Conservation (phyloP, 1,140 invertebrate genomes). For the Elymnias hypermnestra region DNA sequence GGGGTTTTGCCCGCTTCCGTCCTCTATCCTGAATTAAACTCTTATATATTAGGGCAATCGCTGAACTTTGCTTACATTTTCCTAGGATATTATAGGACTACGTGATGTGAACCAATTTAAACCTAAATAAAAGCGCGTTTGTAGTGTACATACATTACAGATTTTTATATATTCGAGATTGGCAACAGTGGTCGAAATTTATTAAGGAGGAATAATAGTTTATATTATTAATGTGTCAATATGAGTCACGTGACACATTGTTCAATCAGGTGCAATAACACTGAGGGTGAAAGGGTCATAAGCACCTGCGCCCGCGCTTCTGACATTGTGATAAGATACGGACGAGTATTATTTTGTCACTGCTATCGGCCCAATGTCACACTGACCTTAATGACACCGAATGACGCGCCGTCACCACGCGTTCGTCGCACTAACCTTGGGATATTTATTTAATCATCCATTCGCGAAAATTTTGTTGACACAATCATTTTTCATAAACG, state of each 20-base stretch:
- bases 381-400: constrained; percentile 71
- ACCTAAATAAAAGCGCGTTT: no score
- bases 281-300: constrained; percentile 53
- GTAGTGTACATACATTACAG: no score
- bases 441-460: constrained; percentile 70
- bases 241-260: not conserved
- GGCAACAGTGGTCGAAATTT: no score
- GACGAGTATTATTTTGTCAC: constrained; percentile 68
- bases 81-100: no score
- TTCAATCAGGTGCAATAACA: constrained; percentile 18
- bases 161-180: no score
- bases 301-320: constrained; percentile 63
- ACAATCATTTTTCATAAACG: constrained; percentile 22
- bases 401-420: constrained; percentile 62
- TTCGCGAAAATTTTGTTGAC: constrained; percentile 66
- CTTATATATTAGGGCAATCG: no score
- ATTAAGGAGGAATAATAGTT: no score
- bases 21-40: no score
- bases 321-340: constrained; percentile 73
- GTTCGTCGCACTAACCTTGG: constrained; percentile 63
- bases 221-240: no score
- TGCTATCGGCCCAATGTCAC: constrained; percentile 70
- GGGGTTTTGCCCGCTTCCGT: no score
- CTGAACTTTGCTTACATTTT: no score
- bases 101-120: no score